Conservation (phyloP, 2,797 vertebrate species). For the Micrastur ruficollis region DNA sequence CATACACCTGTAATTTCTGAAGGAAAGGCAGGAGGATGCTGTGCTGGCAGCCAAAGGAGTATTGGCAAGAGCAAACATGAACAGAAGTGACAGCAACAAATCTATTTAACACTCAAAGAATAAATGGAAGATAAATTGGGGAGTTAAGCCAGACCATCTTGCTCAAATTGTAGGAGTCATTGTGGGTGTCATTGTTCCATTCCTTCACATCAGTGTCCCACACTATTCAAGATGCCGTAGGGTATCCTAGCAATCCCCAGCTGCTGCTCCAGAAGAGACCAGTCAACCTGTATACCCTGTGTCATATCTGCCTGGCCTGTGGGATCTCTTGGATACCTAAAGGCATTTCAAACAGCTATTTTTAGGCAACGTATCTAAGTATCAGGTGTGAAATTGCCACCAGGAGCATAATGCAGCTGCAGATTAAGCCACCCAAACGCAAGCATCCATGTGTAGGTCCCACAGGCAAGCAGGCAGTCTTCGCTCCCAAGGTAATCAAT, state of each 20-base stretch:
- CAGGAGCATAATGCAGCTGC: background rate
- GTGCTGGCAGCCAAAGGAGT: background rate
- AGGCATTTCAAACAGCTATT: background rate
- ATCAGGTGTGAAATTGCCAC: background rate
- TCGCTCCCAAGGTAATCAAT: background rate
- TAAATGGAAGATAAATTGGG: background rate
- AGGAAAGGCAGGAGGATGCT: background rate
- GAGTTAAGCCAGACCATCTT: background rate
- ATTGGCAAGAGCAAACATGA: background rate
- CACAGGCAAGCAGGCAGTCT: background rate
- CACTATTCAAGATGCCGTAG: background rate
- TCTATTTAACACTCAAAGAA: background rate
- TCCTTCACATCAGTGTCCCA: background rate
- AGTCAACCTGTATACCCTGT: background rate
- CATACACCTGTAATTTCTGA: background rate
- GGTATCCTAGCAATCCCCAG: fast-evolving
- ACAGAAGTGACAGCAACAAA: background rate
- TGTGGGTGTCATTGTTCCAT: background rate
- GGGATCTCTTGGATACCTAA: background rate
- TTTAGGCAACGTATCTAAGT: background rate
- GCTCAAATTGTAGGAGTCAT: background rate
- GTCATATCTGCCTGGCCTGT: background rate
- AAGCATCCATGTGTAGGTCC: background rate
- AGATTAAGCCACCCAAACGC: background rate
- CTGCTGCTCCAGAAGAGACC: background rate